Evolutionary conservation across 2,113 vertebrate species (phyloP).

Genomic region (Otocyon megalotis): DNA sequence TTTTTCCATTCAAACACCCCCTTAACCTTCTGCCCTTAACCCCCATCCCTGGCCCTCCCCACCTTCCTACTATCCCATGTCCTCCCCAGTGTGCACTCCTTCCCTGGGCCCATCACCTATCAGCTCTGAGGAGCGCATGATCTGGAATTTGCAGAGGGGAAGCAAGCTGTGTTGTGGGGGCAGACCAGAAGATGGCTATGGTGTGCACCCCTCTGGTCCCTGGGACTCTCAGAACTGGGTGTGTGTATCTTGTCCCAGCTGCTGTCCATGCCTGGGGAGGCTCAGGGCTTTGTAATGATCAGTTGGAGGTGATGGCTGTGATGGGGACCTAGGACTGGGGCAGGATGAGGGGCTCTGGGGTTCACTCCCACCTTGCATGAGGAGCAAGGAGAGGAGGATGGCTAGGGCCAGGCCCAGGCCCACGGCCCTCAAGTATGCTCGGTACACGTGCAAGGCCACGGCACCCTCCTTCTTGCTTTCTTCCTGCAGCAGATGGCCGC

Average conservation of each 20-base stretch:
- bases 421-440: constrained; percentile 93
- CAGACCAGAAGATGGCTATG: background rate
- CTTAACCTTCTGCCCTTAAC: background rate
- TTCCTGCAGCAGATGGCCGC: constrained; percentile 79
- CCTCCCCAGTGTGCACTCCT: background rate
- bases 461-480: constrained; percentile 95
- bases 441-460: constrained; percentile 93
- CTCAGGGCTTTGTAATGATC: background rate
- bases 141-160: background rate
- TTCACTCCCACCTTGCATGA: constrained; percentile 95
- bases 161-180: background rate
- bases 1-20: background rate
- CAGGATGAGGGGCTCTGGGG: background rate
- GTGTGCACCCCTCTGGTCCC: background rate
- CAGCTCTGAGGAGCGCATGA: background rate
- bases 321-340: background rate
- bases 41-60: background rate
- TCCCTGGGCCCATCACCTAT: background rate
- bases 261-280: background rate
- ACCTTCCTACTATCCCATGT: background rate
- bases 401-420: constrained; percentile 88
- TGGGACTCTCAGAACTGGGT: background rate
- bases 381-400: constrained; percentile 91
- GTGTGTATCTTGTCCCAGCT: background rate
- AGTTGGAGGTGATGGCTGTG: background rate